Evolutionary conservation across 2,888 invertebrate species (phyloP), one percentile per base, ranked within the genome.

Genomic region (Junonia oenone): DNA sequence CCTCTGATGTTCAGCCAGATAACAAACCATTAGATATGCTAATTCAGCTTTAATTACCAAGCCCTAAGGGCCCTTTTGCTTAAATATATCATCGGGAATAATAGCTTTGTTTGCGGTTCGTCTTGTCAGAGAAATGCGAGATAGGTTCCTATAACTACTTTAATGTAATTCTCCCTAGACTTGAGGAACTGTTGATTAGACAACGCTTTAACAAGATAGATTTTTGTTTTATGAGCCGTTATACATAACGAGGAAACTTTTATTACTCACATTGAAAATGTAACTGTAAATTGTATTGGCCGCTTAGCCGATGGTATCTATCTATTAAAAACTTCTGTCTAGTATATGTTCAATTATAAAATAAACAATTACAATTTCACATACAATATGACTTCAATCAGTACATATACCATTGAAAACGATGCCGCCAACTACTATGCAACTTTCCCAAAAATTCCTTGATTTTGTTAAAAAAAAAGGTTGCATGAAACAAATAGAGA

Each of bases 31-130:
- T 54, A 57, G 67, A 71, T 37, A 83, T 81, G 77, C 68, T 81
- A 81, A 84, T 61, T 81, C 67, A 66, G 58, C 58, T 62, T 62
- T 73, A 81, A 81, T 77, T 75, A 70, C 68, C 63, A 66, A 64
- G 61, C 47, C 62, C 64, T 70, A 65, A 66, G 63, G 63, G 56
- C 47, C 62, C 67, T 74, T 77, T 68, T 73, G 29, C 37, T 51
- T 51, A 51, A 55, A 38, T 46, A 22, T 29, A 52, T 52, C 37
- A 52, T 38, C 46, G 45, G 37, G 6, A 26, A 43, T 43, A 26
- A 43, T 43, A 14, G 22, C 22, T 43, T 13, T 13, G 43, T 22
- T 13, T 43, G 26, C 43, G 40, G 40, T 40, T 26, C 8, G 13
- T n/a, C 6, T 43, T 40, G 38, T 40, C 17, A 17, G 38, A 40